These are phyloP conservation scores for Cyclophora albipunctata DNA, from an alignment of 2,888 invertebrate species.

Conservation along the genomic window DNA sequence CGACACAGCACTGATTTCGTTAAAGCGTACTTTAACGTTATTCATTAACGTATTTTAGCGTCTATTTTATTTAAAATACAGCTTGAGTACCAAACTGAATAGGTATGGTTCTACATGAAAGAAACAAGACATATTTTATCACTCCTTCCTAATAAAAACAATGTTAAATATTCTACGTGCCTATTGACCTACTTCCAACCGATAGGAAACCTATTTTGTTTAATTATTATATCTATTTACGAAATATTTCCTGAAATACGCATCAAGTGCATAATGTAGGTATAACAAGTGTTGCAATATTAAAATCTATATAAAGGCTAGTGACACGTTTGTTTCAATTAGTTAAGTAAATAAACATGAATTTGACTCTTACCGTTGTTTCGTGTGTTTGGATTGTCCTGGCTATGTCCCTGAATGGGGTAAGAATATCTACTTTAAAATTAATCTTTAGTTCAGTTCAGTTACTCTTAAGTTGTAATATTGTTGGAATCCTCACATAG, in stretches of 20 bases:
- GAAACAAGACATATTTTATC: too few relatives aligned
- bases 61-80: too few relatives aligned
- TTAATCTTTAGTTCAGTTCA: too few relatives aligned
- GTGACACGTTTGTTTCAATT: constrained; percentile 1
- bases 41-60: too few relatives aligned
- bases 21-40: too few relatives aligned
- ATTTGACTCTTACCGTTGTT: constrained; percentile 1
- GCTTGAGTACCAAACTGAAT: too few relatives aligned
- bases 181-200: constrained; percentile 12
- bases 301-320: constrained; percentile 26
- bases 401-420: constrained; percentile 24
- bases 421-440: constrained; percentile 17
- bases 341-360: constrained; percentile 17
- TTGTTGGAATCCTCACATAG: not conserved
- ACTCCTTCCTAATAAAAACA: not conserved
- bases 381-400: constrained; percentile 16
- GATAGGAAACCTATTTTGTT: constrained; percentile 12
- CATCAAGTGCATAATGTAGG: constrained; percentile 7
- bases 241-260: constrained; percentile 21
- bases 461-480: not conserved
- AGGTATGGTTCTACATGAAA: too few relatives aligned
- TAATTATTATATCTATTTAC: constrained; percentile 20
- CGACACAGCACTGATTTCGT: too few relatives aligned
- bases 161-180: constrained; percentile 24
- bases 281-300: constrained; percentile 24